phyloP scores from a whole-genome alignment of 2,113 vertebrate genomes.

The Patagioenas fasciata region DNA sequence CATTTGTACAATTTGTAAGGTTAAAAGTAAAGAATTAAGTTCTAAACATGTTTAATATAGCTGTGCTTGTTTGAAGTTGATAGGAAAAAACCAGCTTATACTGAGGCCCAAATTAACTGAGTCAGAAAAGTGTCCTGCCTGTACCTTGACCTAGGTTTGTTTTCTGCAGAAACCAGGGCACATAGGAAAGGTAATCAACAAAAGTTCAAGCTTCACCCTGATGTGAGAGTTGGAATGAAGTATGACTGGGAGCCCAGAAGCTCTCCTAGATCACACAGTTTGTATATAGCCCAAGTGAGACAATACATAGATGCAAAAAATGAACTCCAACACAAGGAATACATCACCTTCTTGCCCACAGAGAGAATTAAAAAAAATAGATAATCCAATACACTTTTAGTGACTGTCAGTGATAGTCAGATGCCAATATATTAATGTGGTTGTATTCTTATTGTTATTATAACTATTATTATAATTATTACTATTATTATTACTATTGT shows the following conservation, averaged over 20 bases:
- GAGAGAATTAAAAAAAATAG: neutral
- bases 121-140: neutral
- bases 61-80: neutral
- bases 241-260: neutral
- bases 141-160: neutral
- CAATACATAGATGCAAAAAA: neutral
- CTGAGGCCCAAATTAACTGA: neutral
- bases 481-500: too few species aligned
- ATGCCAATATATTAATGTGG: neutral
- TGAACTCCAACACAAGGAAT: neutral
- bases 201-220: neutral
- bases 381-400: neutral
- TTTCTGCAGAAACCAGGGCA: neutral
- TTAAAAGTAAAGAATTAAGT: neutral
- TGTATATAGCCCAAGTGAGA: neutral
- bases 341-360: neutral
- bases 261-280: neutral
- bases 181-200: neutral
- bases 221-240: neutral
- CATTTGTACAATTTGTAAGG: neutral
- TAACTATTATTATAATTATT: neutral
- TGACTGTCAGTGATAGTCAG: neutral
- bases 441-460: neutral
- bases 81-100: neutral
- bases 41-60: neutral